Percentiles rank a stretch among this genome's conserved stretches.
phyloP scores from a whole-genome alignment of 2,797 vertebrate genomes.

The Cynopterus sphinx region DNA sequence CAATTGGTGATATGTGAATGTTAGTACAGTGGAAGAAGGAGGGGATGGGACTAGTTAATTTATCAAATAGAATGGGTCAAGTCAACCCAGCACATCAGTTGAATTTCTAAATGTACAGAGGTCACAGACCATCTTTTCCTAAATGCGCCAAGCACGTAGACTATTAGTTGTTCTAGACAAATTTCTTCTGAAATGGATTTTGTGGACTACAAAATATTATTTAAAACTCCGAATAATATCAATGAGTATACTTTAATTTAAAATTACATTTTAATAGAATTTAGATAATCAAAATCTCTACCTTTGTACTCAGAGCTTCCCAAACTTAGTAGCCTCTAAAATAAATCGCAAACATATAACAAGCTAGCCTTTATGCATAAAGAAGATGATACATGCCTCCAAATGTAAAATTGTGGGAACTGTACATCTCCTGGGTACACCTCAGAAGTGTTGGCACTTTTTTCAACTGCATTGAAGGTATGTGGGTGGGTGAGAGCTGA shows the following conservation, averaged over 20 bases:
- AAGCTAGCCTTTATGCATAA: neutral
- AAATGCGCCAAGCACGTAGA: neutral
- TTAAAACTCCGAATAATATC: conserved; percentile 1
- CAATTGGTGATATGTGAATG: neutral
- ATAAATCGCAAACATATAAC: neutral
- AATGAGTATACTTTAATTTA: neutral
- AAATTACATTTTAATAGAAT: conserved; percentile 4
- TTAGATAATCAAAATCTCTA: neutral
- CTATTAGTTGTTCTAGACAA: neutral
- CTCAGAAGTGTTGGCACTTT: conserved; percentile 16
- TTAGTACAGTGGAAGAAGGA: neutral
- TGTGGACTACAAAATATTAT: neutral
- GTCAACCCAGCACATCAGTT: neutral
- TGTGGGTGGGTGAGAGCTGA: conserved; percentile 46
- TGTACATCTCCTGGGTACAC: neutral
- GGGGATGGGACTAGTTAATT: neutral
- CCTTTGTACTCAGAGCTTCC: neutral
- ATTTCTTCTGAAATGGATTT: neutral
- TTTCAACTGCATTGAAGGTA: neutral
- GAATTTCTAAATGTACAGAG: neutral
- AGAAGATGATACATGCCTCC: neutral
- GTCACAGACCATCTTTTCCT: neutral
- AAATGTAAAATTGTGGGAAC: neutral
- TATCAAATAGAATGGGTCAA: neutral
- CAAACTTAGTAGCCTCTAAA: conserved; percentile 16